Base-by-base conservation (phyloP, 2,888 invertebrate species). In the Candidula unifasciata region DNA sequence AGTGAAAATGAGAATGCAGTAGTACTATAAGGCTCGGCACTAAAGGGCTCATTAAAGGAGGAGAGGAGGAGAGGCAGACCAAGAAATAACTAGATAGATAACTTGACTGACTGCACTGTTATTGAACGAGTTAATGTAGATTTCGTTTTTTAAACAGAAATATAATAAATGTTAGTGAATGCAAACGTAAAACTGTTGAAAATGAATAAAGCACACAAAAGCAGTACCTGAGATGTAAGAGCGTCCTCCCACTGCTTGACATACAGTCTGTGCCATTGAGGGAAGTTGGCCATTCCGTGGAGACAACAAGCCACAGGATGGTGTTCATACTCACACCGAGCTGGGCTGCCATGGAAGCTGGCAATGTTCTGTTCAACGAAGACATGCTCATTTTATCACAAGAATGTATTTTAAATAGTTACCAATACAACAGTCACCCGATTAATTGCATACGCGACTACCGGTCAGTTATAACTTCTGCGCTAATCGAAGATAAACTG, bases 221-320 rank as follows among this genome's bases (percentile, higher is more conserved):
- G 13, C 3, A 27, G 6, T 71, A 80, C 80, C 1, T 80, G 80
- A 18, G 71, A 30, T 6, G 13, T 30, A 21, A 85, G 81, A n/a
- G 85, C 81, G 71, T 85, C 85, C 44, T 85, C 85, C 82, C 81
- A 82, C 74, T 85, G 85, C 27, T 84, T 78, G 79, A 76, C 60
- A 79, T 78, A 88, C n/a, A 88, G 85, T 13, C 88, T 77, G 66
- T 88, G 88, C 88, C 88, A 88, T 52, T 86, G 87, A 2, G 88
- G 88, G 87, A 88, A 88, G 52, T 86, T 87, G 68, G 87, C 85
- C 87, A 87, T 87, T 10, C 88, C 88, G 57, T 88, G 88, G 54
- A 85, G 73, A 52, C 88, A 88, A 44, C 88, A 88, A 2, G 88
- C 86, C 30, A 83, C 77, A 18, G 80, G 52, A 30, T 86, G 81